These are phyloP conservation scores for Myripristis jacobus DNA, from an alignment of 2,797 vertebrate genomes.

Conservation along the genomic window DNA sequence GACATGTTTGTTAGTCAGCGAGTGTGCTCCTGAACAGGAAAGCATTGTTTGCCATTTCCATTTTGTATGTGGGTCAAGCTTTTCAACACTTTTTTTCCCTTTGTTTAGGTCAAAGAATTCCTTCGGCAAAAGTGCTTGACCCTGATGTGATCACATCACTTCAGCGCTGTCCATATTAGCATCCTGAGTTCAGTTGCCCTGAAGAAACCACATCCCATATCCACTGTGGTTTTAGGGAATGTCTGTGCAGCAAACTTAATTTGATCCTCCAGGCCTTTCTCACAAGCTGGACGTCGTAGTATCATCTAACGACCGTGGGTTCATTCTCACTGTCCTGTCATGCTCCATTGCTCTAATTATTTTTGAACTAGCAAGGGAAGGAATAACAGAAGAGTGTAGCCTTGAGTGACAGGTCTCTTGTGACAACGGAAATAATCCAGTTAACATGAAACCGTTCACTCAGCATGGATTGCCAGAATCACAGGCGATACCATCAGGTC, in stretches of 20 bases:
- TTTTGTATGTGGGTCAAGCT: background rate
- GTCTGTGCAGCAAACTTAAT: slow-evolving; percentile 7
- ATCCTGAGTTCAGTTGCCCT: background rate
- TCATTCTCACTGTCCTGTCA: slow-evolving; percentile 1
- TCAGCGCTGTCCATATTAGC: background rate
- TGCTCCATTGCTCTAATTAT: slow-evolving; percentile 12
- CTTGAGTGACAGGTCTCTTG: slow-evolving; percentile 4
- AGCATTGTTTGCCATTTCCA: slow-evolving; percentile 9
- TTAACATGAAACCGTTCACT: slow-evolving; percentile 6
- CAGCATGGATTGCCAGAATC: slow-evolving; percentile 1
- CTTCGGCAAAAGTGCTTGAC: background rate
- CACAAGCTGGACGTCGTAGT: background rate
- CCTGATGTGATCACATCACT: background rate
- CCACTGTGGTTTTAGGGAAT: background rate
- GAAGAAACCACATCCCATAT: background rate
- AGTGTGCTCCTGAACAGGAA: slow-evolving; percentile 9
- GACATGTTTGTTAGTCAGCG: slow-evolving; percentile 27
- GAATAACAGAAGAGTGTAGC: slow-evolving; percentile 1
- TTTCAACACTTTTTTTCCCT: slow-evolving; percentile 3
- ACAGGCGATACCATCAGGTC: slow-evolving; percentile 6
- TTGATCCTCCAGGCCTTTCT: slow-evolving; percentile 7
- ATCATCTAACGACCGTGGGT: slow-evolving; percentile 4
- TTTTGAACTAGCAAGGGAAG: slow-evolving; percentile 1
- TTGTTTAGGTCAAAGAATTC: background rate
- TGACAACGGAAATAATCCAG: slow-evolving; percentile 10